Base-by-base conservation (phyloP, 2,113 vertebrate genomes). In the Salvelinus fontinalis region DNA sequence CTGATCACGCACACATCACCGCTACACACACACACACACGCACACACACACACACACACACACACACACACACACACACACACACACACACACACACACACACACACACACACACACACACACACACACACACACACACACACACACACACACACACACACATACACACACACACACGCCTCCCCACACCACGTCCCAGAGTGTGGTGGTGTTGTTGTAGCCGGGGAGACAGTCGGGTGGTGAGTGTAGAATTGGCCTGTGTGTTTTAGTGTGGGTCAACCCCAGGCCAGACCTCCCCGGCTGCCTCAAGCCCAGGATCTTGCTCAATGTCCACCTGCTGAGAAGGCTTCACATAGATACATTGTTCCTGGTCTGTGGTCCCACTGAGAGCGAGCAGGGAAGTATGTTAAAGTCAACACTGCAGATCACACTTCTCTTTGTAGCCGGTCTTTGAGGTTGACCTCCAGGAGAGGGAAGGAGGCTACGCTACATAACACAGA, bases 301-400 rank as follows among this genome's bases (percentile, higher is more conserved):
- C 91, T 93, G 93, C 90, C 93, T 91, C 90, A 95, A 92, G 95
- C 93, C 94, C 76, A 94, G 95, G 94, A 96, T 91, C 93, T 89
- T 89, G 96, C 96, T 97, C 95, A 97, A 96, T 94, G 93, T 94
- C 93, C 95, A 97, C 97, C 96, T 97, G 96, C 96, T 97, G 97
- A 84, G 96, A 95, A 88, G 90, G 94, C 93, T 93, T 96, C 94
- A 95, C 95, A 96, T 92, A 93, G 93, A 95, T 94, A 94, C 93
- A 92, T 92, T 91, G 92, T 94, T 92, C 94, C 92, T 91, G 90
- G 94, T 93, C 91, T 91, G 89, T 91, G 93, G 92, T 92, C 51
- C 51, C 88, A 90, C 83, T 75, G 87, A 85, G 86, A 84, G 83
- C 81, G 84, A 86, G 80, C 80, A 75, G 88, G 88, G 84, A 87